Evolutionary conservation across 2,113 vertebrate species (phyloP).

Genomic region (Nibea albiflora): DNA sequence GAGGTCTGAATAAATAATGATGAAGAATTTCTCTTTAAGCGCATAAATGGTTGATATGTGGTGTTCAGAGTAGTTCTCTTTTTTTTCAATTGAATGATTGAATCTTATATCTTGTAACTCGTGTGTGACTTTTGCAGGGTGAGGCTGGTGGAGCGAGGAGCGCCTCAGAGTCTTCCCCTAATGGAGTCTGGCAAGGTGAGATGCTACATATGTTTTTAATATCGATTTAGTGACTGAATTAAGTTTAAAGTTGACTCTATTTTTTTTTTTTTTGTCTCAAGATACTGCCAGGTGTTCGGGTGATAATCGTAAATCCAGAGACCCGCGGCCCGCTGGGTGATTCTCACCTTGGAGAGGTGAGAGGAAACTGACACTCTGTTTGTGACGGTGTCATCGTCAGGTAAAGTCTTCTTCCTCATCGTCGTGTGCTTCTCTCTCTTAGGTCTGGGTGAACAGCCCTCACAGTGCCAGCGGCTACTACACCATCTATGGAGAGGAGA

Average conservation of each 20-base stretch:
- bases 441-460: constrained; percentile 97
- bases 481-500: constrained; percentile 97
- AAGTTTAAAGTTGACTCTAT: not conserved
- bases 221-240: not conserved
- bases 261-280: constrained; percentile 59
- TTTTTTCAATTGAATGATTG: constrained; percentile 4
- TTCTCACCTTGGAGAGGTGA: constrained; percentile 93
- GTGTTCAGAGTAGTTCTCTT: not conserved
- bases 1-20: not conserved
- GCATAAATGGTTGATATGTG: not conserved
- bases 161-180: constrained; percentile 95
- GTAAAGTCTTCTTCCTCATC: not conserved
- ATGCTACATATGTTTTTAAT: not conserved
- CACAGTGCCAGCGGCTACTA: constrained; percentile 97
- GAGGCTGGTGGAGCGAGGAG: constrained; percentile 95
- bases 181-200: constrained; percentile 98
- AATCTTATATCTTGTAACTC: not conserved
- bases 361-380: not conserved
- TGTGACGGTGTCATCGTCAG: not conserved
- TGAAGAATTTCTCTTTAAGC: not conserved
- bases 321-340: constrained; percentile 97
- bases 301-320: constrained; percentile 98
- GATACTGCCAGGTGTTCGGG: constrained; percentile 97
- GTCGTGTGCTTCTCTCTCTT: not conserved
- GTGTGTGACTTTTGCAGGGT: constrained; percentile 83